A percentile compares a stretch with the other conserved stretches of the same genome.
Conservation (phyloP, 2,888 invertebrate genomes). For the Diloba caeruleocephala region DNA sequence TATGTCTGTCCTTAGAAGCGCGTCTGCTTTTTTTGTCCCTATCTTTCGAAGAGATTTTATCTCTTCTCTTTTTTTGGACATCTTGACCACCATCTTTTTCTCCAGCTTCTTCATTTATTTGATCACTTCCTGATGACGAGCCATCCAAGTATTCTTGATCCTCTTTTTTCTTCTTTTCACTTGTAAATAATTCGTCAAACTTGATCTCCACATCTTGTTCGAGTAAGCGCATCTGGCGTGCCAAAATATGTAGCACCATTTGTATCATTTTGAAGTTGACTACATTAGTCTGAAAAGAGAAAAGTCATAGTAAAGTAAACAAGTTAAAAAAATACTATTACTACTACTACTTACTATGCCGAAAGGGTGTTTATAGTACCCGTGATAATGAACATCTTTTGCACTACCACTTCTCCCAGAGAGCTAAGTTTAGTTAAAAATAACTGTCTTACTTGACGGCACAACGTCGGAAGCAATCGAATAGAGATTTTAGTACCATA, state of each 20-base stretch:
- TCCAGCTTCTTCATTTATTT: conserved; percentile 28
- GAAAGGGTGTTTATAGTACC: too few species aligned
- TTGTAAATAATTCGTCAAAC: conserved; percentile 37
- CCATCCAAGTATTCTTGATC: background rate
- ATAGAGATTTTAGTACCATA: too few species aligned
- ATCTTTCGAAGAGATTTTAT: background rate
- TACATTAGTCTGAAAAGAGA: conserved; percentile 21
- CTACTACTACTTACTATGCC: too few species aligned
- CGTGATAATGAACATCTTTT: too few species aligned
- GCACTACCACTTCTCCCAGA: too few species aligned
- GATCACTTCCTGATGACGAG: conserved; percentile 4
- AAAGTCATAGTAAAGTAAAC: too few species aligned
- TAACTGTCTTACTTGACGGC: too few species aligned
- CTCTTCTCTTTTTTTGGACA: background rate
- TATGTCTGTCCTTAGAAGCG: conserved; percentile 31
- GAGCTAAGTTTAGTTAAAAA: too few species aligned
- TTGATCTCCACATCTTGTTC: conserved; percentile 73
- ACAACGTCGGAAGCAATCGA: too few species aligned
- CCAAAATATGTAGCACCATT: conserved; percentile 73
- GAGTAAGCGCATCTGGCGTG: conserved; percentile 75
- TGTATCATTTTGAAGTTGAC: conserved; percentile 65
- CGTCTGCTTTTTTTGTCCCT: conserved; percentile 2
- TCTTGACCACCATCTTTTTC: conserved; percentile 5
- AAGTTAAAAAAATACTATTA: too few species aligned
- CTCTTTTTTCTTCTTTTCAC: conserved; percentile 7